These are phyloP conservation scores for Pollenia griseotomentosa DNA, from an alignment of 2,888 invertebrate genomes.

Conservation along the genomic window DNA sequence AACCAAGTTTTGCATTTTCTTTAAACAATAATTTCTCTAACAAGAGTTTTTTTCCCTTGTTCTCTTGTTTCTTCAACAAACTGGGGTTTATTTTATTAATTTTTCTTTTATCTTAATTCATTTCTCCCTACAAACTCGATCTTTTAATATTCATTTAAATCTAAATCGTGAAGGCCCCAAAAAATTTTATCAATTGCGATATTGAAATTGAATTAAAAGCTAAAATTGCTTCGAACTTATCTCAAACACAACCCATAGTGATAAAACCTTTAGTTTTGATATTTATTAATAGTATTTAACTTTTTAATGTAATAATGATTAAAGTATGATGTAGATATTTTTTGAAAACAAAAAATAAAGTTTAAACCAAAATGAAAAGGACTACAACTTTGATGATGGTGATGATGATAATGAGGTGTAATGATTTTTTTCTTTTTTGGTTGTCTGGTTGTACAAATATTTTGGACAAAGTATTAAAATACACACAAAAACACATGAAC, in stretches of 20 bases:
- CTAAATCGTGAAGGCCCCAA: background rate
- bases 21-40: too few relatives aligned
- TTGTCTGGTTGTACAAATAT: background rate
- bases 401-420: conserved; percentile 34
- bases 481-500: conserved; percentile 45
- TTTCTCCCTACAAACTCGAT: too few relatives aligned
- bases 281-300: conserved; percentile 8
- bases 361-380: background rate
- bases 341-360: background rate
- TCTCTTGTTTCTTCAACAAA: too few relatives aligned
- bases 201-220: background rate
- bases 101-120: too few relatives aligned
- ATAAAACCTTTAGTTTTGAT: background rate
- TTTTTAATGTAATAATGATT: conserved; percentile 30
- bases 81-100: too few relatives aligned
- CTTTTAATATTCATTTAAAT: too few relatives aligned
- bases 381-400: conserved; percentile 12
- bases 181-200: background rate
- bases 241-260: conserved; percentile 9
- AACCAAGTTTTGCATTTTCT: too few relatives aligned
- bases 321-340: conserved; percentile 26
- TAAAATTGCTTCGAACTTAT: background rate
- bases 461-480: conserved; percentile 39
- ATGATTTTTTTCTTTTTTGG: background rate
- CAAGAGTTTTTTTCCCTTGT: too few relatives aligned